These are phyloP conservation scores for Drosophila algonquin DNA, from an alignment of 2,888 invertebrate genomes.

Conservation along the genomic window DNA sequence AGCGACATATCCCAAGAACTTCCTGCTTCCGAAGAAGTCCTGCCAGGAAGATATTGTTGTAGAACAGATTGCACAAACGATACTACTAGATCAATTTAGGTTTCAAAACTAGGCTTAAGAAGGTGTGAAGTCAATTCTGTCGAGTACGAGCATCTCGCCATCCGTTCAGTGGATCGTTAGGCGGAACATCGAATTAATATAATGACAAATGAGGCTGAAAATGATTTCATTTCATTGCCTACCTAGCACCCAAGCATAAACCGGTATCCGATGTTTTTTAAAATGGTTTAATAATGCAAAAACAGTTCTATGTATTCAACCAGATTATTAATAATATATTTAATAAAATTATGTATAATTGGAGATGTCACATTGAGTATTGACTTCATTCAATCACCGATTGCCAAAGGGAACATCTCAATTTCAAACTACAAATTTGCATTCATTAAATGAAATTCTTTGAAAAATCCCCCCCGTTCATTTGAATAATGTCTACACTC, in stretches of 20 bases:
- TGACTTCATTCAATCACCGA: neutral
- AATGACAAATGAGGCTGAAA: neutral
- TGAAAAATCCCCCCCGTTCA: conserved; percentile 14
- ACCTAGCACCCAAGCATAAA: neutral
- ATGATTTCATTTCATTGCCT: neutral
- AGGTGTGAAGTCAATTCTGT: conserved; percentile 10
- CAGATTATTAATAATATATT: neutral
- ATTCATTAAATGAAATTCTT: conserved; percentile 20
- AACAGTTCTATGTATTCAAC: neutral
- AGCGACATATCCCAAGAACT: neutral
- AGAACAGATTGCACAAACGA: neutral
- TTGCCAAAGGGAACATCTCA: neutral
- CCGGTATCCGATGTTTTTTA: neutral
- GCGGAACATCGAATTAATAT: neutral
- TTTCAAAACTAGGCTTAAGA: conserved; percentile 22
- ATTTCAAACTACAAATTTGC: neutral
- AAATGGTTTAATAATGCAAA: neutral
- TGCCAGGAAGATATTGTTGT: neutral
- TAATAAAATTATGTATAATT: conserved; percentile 22
- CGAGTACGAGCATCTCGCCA: neutral
- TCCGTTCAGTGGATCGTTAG: neutral
- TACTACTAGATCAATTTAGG: conserved; percentile 24
- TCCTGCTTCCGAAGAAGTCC: neutral
- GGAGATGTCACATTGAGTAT: conserved; percentile 6
- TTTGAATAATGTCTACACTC: conserved; percentile 29